Evolutionary conservation across 2,888 invertebrate genomes (phyloP).

Genomic region (Protonemura montana): DNA sequence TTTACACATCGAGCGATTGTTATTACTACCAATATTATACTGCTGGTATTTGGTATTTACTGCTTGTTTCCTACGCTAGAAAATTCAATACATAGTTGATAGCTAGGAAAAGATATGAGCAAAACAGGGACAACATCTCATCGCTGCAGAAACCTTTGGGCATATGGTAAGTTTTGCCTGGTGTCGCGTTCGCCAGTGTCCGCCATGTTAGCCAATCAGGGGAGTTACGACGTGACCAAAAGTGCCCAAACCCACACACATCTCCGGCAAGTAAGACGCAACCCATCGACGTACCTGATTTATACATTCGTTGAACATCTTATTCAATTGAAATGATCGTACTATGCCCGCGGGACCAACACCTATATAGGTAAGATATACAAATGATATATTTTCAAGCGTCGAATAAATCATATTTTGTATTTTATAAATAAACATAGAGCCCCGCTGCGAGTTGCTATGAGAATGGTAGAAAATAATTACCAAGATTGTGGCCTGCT

Average conservation of each 20-base stretch:
- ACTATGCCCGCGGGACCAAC: not conserved
- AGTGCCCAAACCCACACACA: not conserved
- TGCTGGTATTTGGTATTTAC: not conserved
- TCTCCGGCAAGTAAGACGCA: not conserved
- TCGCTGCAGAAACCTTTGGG: not conserved
- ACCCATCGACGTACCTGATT: not conserved
- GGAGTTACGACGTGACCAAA: not conserved
- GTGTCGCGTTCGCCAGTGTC: not conserved
- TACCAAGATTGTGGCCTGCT: not conserved
- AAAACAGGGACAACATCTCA: not conserved
- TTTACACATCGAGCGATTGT: not conserved
- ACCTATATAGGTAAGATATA: not conserved
- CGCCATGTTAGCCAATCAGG: not conserved
- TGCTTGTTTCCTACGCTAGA: not conserved
- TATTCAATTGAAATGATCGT: slow-evolving; percentile 16
- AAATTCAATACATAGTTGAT: not conserved
- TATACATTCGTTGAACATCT: slow-evolving; percentile 13
- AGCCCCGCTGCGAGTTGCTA: not conserved
- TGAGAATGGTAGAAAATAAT: slow-evolving; percentile 12
- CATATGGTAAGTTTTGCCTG: not conserved
- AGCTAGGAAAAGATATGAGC: not conserved
- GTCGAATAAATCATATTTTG: slow-evolving; percentile 7
- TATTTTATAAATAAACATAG: not conserved
- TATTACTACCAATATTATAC: not conserved
- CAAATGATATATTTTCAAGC: not conserved